Evolutionary conservation across 2,797 vertebrate species (phyloP), one percentile per base, ranked within the genome.

Genomic region (Tauraco hartlaubi): DNA sequence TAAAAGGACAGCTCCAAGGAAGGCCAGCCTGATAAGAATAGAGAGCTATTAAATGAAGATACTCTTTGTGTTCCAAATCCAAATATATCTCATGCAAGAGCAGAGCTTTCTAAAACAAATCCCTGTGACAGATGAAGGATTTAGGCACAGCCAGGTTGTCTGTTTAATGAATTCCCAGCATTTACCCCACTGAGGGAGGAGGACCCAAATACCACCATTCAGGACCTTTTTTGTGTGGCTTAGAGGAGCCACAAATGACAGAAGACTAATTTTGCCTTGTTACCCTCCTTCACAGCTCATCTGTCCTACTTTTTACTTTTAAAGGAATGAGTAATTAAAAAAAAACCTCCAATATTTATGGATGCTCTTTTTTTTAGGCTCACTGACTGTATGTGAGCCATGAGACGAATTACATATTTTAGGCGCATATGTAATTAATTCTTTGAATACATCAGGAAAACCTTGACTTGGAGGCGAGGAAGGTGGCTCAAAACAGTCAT

Each of bases 41-140:
- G 82, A 91, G 84, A 92, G 54, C 82, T 96, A 92, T 94, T 97
- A 96, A 95, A 94, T 4, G 49, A 94, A 92, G 86, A 85, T 77
- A 52, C 46, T 91, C 79, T 85, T 87, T 94, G 88, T 92, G 85
- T 82, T 96, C 68, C 90, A 97, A 96, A 97, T 95, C 96, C 97
- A 96, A 92, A 96, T 84, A 94, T 83, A 94, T 93, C 92, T 96
- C 94, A 94, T 90, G 95, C 94, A 96, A 90, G 78, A 97, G 78
- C 71, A 66, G 87, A 94, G 96, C 83, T 91, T 96, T 96, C 90
- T 74, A 86, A 94, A 96, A 96, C 88, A 96, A 94, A 92, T 95
- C 94, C 85, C 80, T 80, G 59, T 84, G 80, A 95, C 95, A 94
- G 95, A 94, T 96, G 93, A 91, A 96, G 96, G 96, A 96, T 89